phyloP scores from a whole-genome alignment of 2,797 vertebrate species.

The Melanotaenia nigrans region DNA sequence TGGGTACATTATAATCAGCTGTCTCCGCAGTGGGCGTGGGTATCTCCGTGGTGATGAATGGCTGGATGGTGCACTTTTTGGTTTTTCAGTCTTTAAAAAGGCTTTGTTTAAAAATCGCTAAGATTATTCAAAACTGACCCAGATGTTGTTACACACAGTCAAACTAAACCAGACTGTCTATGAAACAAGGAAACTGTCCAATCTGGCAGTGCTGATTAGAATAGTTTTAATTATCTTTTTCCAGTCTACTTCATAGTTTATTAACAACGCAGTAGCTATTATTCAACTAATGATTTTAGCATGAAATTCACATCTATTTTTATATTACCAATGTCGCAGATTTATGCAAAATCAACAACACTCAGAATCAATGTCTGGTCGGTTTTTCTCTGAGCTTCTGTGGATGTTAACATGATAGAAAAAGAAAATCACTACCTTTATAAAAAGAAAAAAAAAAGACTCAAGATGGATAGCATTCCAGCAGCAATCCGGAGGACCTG shows the following conservation, averaged over 20 bases:
- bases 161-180: neutral
- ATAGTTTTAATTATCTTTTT: neutral
- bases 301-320: too few relatives aligned
- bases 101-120: neutral
- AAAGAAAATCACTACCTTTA: neutral
- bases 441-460: neutral
- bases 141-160: neutral
- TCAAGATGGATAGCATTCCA: neutral
- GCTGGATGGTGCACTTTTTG: neutral
- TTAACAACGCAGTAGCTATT: neutral
- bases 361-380: neutral
- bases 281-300: too few relatives aligned
- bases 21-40: neutral
- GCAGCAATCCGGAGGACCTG: neutral
- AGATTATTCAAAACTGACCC: neutral
- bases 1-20: neutral
- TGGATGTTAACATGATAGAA: neutral
- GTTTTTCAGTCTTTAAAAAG: slow-evolving; percentile 14
- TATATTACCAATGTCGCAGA: too few relatives aligned
- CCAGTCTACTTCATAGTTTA: neutral
- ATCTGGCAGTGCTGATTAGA: neutral
- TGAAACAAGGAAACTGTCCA: neutral
- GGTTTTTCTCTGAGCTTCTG: neutral
- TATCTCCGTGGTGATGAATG: neutral
- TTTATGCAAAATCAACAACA: neutral